Evolutionary conservation across 2,888 invertebrate species (phyloP).

Genomic region (Xanthorhoe designata): DNA sequence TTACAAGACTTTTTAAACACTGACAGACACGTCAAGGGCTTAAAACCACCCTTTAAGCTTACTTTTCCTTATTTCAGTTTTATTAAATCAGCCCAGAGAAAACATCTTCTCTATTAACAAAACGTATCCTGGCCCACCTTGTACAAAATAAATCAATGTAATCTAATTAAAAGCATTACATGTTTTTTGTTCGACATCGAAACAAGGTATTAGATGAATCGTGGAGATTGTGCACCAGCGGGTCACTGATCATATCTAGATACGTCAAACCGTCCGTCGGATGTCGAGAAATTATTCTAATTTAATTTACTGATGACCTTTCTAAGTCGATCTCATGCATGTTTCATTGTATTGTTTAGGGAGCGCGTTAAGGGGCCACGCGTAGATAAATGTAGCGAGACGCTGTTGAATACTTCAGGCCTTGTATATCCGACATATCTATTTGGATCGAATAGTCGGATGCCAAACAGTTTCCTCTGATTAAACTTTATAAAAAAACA

Average conservation of each 20-base stretch:
- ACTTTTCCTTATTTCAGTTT: too few relatives aligned
- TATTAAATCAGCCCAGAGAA: too few relatives aligned
- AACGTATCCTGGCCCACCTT: conserved; percentile 8
- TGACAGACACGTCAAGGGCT: too few relatives aligned
- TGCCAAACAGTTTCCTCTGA: too few relatives aligned
- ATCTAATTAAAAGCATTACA: conserved; percentile 86
- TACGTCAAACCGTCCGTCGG: conserved; percentile 81
- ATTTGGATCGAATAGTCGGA: too few relatives aligned
- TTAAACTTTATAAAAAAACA: too few relatives aligned
- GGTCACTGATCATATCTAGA: conserved; percentile 82
- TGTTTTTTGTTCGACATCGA: conserved; percentile 81
- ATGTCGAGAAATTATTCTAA: conserved; percentile 83
- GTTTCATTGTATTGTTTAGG: conserved; percentile 70
- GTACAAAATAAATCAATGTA: conserved; percentile 82
- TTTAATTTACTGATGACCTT: conserved; percentile 82
- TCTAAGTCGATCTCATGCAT: conserved; percentile 71
- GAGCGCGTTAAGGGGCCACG: conserved; percentile 56
- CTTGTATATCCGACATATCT: not conserved
- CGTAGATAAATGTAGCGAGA: conserved; percentile 19
- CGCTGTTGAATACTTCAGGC: conserved; percentile 22
- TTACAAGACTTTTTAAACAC: too few relatives aligned
- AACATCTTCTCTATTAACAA: not conserved
- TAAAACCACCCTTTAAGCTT: not conserved
- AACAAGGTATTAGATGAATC: conserved; percentile 83
- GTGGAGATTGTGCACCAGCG: conserved; percentile 76